Conservation (phyloP, 2,113 vertebrate genomes). For the Chunga burmeisteri region DNA sequence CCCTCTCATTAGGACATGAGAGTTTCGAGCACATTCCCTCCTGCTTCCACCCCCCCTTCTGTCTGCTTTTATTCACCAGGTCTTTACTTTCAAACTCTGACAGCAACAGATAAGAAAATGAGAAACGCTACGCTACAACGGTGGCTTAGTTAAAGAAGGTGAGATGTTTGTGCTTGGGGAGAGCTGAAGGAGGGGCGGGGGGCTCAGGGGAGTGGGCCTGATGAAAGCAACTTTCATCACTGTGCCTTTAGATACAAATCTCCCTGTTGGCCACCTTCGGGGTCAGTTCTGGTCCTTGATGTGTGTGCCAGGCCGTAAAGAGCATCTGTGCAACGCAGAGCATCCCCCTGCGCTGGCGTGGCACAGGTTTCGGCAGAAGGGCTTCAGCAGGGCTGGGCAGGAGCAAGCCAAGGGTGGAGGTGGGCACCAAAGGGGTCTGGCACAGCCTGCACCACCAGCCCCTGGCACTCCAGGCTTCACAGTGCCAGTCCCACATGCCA, state of each 20-base stretch:
- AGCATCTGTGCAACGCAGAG: background rate
- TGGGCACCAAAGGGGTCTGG: background rate
- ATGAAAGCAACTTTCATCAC: background rate
- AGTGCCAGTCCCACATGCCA: background rate
- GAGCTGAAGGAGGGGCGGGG: background rate
- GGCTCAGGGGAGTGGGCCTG: background rate
- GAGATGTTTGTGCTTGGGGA: background rate
- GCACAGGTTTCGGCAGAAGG: background rate
- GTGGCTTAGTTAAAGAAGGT: background rate
- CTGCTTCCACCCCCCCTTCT: background rate
- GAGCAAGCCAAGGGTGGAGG: background rate
- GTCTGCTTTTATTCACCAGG: background rate
- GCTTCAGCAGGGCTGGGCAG: background rate
- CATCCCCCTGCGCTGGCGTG: background rate
- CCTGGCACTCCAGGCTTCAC: background rate
- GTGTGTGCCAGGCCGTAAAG: background rate
- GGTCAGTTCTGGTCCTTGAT: background rate
- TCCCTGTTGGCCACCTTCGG: background rate
- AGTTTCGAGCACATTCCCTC: background rate
- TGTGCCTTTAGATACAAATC: background rate
- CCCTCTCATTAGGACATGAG: background rate
- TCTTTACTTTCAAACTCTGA: background rate
- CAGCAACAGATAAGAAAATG: background rate
- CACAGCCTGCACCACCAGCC: background rate
- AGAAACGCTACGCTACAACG: background rate